Base-by-base conservation (phyloP, 2,797 vertebrate species). In the Odontamblyopus rebecca region DNA sequence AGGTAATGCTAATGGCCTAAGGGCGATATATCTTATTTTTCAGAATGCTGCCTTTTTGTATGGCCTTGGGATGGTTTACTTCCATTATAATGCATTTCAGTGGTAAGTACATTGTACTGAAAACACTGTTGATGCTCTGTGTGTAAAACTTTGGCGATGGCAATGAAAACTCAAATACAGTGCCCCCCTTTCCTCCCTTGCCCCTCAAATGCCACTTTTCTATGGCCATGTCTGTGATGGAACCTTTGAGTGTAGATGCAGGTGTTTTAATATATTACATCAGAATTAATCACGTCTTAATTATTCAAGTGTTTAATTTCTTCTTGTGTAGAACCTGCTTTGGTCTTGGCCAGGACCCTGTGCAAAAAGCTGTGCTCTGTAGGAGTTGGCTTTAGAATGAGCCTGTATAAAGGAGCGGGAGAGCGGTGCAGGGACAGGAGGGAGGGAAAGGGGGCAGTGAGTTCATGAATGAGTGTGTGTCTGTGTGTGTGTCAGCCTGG, bases 41-140 rank as follows among this genome's bases (percentile, higher is more conserved):
- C 94, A 99, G 98, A 98, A 99, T 95, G 95, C 96, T 96, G 95
- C 96, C 95, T 99, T 99, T 96, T 96, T 99, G 91, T 99, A 99
- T 82, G 98, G 98, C 93, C 96, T 99, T 87, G 98, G 97, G 93
- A 96, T 99, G 96, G 97, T 98, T 92, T 99, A 99, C 95, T 98
- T 97, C 95, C 95, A 98, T 97, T 98, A 97, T 93, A 98, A 97
- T 93, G 96, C 98, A 91, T 98, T 98, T 98, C 98, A 98, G 75
- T 98, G 98, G 98, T 99, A 95, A 97, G 98, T 95, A 61, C 13
- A 63, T 38, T 57, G 54, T 9, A 57, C n/a, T 53, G 19, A 53
- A 53, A 53, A 53, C 51, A 53, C 51, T 53, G 51, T 2, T 19
- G 51, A 3, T 16, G 5, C 16, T 5, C 18, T 19, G 16, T 18